These are phyloP conservation scores for Blastobasis lacticolella DNA, from an alignment of 2,888 invertebrate species.

Conservation along the genomic window DNA sequence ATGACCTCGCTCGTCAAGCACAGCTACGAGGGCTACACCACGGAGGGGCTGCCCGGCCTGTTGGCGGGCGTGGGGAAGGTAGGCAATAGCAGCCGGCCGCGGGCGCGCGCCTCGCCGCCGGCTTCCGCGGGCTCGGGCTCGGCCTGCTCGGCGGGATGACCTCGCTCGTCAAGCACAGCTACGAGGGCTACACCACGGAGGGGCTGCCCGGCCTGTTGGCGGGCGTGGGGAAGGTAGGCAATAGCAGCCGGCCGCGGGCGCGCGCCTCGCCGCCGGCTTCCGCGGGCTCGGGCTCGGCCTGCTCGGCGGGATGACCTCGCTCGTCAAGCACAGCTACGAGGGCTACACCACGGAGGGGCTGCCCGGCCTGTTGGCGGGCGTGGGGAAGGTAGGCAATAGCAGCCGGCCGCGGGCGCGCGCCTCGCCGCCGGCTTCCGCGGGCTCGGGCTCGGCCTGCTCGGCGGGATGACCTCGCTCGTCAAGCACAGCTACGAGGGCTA, in stretches of 20 bases:
- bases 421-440: constrained; percentile 95
- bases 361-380: constrained; percentile 85
- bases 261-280: constrained; percentile 93
- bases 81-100: constrained; percentile 72
- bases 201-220: constrained; percentile 87
- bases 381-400: no score
- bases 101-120: constrained; percentile 89
- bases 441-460: constrained; percentile 93
- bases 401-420: constrained; percentile 79
- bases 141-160: constrained; percentile 83
- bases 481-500: constrained; percentile 95
- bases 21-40: constrained; percentile 90
- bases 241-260: constrained; percentile 74
- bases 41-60: constrained; percentile 87
- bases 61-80: constrained; percentile 89
- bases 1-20: constrained; percentile 82
- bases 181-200: constrained; percentile 90
- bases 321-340: constrained; percentile 92
- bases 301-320: constrained; percentile 75
- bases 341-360: constrained; percentile 91
- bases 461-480: constrained; percentile 73
- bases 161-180: constrained; percentile 87
- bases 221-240: no score
- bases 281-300: constrained; percentile 95
- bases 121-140: constrained; percentile 94